Percentiles rank a stretch among this genome's conserved stretches.
phyloP scores from a whole-genome alignment of 2,888 invertebrate genomes.

The Hedya salicella region DNA sequence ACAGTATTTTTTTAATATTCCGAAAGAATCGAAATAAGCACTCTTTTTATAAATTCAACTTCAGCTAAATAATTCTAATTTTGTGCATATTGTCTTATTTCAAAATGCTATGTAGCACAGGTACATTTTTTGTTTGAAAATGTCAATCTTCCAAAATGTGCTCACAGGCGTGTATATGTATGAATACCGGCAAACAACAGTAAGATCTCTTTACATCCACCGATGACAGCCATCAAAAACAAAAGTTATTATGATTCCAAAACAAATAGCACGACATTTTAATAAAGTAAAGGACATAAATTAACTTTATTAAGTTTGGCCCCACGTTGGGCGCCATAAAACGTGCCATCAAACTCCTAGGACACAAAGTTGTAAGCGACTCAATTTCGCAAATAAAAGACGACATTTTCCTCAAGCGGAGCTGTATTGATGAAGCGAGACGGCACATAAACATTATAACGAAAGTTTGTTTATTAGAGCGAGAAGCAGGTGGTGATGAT shows the following conservation, averaged over 20 bases:
- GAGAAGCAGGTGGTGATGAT: slow-evolving; percentile 36
- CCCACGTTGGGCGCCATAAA: slow-evolving; percentile 62
- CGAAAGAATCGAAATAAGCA: too few species aligned
- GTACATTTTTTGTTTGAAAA: too few species aligned
- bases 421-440: slow-evolving; percentile 54
- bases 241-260: slow-evolving; percentile 36
- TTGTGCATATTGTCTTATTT: too few species aligned
- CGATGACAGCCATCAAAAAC: slow-evolving; percentile 39
- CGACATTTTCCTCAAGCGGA: background rate
- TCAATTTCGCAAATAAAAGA: background rate
- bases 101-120: too few species aligned
- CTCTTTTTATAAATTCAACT: too few species aligned
- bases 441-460: slow-evolving; percentile 64
- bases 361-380: background rate
- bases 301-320: slow-evolving; percentile 59
- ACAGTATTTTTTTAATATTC: too few species aligned
- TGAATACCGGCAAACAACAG: slow-evolving; percentile 3
- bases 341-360: slow-evolving; percentile 52
- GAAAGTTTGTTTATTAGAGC: slow-evolving; percentile 61
- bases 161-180: too few species aligned
- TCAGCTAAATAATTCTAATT: too few species aligned
- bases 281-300: slow-evolving; percentile 57
- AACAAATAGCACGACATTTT: slow-evolving; percentile 44
- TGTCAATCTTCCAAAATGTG: too few species aligned
- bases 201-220: slow-evolving; percentile 13